A percentile compares a stretch with the other conserved stretches of the same genome.
Conservation (phyloP, 2,888 invertebrate species). For the Drosophila setosimentum region DNA sequence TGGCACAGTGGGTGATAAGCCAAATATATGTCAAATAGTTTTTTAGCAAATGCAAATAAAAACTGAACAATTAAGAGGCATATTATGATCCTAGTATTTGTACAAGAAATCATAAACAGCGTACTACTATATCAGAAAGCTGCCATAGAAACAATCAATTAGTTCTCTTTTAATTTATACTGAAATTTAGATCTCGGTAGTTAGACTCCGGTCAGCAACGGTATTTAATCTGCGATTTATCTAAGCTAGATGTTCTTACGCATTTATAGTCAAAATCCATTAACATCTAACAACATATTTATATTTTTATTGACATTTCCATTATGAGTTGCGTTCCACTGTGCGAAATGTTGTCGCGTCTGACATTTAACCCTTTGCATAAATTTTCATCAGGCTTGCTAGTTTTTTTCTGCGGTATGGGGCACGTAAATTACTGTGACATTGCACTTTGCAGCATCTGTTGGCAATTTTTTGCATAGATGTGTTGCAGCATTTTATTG, state of each 20-base stretch:
- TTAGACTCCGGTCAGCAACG: background rate
- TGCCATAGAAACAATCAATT: background rate
- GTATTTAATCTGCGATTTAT: background rate
- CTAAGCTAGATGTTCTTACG: background rate
- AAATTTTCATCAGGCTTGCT: constrained; percentile 71
- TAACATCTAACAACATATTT: background rate
- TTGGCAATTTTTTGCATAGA: constrained; percentile 73
- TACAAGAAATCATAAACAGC: background rate
- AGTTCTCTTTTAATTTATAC: background rate
- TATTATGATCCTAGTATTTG: background rate
- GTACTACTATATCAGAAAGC: background rate
- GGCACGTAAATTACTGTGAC: constrained; percentile 78
- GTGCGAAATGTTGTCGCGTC: constrained; percentile 48
- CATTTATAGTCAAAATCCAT: background rate
- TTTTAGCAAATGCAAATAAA: background rate
- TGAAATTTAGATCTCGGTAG: background rate
- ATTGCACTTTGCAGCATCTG: constrained; percentile 77
- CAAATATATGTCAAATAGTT: background rate
- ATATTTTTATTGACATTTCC: background rate
- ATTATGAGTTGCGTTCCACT: constrained; percentile 29
- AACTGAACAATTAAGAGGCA: background rate
- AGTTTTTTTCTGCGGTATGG: constrained; percentile 29
- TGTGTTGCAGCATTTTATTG: constrained; percentile 65
- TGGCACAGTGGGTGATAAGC: constrained; percentile 29
- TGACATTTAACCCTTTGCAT: constrained; percentile 79